Conservation (phyloP, 2,113 vertebrate species). For the Hemichromis elongatus region DNA sequence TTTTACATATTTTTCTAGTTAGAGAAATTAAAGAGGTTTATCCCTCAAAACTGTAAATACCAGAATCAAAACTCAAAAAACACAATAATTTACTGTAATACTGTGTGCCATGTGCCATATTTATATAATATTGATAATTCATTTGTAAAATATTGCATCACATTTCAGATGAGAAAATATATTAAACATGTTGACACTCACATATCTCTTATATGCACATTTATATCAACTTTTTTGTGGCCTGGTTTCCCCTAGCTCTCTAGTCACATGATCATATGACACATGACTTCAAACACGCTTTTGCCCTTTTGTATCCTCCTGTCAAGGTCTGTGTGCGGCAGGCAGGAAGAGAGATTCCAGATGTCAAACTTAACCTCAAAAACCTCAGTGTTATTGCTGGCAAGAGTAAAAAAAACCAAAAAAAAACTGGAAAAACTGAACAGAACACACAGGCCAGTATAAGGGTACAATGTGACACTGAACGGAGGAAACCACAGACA, state of each 20-base stretch:
- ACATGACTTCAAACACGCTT: accelerated
- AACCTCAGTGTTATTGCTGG: accelerated
- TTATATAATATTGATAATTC: not conserved
- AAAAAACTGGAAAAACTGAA: not conserved
- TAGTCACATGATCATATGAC: not conserved
- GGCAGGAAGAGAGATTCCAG: not conserved
- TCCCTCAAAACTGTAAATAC: too few species aligned
- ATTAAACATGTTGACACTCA: accelerated
- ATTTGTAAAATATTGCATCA: not conserved
- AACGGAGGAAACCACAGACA: accelerated
- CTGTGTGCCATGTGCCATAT: accelerated
- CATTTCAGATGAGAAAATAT: accelerated
- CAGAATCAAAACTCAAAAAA: too few species aligned
- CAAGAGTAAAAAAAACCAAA: accelerated
- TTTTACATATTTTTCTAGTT: too few species aligned
- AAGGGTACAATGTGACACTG: too few species aligned
- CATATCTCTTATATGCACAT: not conserved
- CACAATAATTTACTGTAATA: too few species aligned
- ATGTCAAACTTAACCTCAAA: not conserved
- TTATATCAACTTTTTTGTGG: not conserved
- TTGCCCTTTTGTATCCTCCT: not conserved
- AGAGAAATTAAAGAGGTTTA: too few species aligned
- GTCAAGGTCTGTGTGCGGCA: accelerated
- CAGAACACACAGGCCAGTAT: accelerated
- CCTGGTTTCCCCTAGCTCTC: not conserved